Conservation (phyloP, 2,113 vertebrate genomes). For the Paradoxurus hermaphroditus region DNA sequence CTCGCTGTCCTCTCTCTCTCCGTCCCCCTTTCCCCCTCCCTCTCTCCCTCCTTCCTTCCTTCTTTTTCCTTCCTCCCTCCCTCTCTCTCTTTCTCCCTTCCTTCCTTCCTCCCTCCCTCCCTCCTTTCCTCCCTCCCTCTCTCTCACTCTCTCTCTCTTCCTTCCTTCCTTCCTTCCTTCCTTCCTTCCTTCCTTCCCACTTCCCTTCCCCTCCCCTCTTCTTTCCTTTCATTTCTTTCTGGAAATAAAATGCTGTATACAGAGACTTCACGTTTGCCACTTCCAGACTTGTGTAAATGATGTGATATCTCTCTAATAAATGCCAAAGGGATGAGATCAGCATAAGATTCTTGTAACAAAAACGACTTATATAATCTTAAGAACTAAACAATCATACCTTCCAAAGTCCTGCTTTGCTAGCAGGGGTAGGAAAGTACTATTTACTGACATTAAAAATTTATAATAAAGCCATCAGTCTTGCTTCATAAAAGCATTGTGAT, state of each 20-base stretch:
- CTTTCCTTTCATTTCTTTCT: not conserved
- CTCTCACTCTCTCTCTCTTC: not conserved
- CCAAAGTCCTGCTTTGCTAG: not conserved
- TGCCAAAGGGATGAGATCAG: not conserved
- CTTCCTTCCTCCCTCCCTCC: fast-evolving
- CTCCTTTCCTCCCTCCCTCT: too few species aligned
- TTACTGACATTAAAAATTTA: not conserved
- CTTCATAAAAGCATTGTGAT: not conserved
- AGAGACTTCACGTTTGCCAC: not conserved
- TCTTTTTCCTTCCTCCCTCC: fast-evolving
- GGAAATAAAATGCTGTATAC: not conserved
- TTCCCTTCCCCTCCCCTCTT: not conserved
- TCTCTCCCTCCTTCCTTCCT: not conserved
- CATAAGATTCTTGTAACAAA: not conserved
- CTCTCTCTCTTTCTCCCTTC: not conserved
- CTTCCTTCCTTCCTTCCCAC: fast-evolving
- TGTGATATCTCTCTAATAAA: not conserved
- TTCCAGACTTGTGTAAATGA: not conserved
- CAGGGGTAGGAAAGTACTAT: not conserved
- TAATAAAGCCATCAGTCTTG: not conserved
- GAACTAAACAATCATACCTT: not conserved
- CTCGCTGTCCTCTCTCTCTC: not conserved
- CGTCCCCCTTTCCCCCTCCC: not conserved
- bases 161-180: not conserved
- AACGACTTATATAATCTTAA: not conserved